Base-by-base conservation (phyloP, 2,888 invertebrate species). In the Sepiola atlantica region DNA sequence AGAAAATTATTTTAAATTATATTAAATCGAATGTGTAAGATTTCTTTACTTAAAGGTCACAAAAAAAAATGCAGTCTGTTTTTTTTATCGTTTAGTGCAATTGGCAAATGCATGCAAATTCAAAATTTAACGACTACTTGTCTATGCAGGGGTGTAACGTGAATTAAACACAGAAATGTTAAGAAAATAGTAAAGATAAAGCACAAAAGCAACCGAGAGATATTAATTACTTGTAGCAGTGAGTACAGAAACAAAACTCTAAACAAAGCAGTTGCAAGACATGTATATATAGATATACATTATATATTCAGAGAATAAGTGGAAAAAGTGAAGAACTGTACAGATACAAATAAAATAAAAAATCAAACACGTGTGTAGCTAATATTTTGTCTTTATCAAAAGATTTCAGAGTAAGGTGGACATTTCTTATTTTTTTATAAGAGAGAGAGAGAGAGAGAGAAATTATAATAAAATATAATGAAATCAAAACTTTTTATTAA, bases 41-140 rank as follows among this genome's bases (percentile, higher is more conserved):
- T 77, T n/a, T n/a, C n/a, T 77, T 14, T 77, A 45, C n/a, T 1
- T 77, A 77, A 77, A 32, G n/a, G 14, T 77, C 32, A 77, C 3
- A 77, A 77, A 77, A 45, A 77, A 77, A 77, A 45, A 77, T 2
- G 14, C 16, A 16, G 18, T n/a, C 77, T 32, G 4, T 14, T 77
- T 77, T 77, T 77, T 77, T 77, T 77, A 77, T 77, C n/a, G n/a
- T 77, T 77, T 32, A n/a, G 77, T 77, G 77, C 77, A 77, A 77
- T 1, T 77, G 77, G 77, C 45, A 77, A 77, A 77, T 77, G 18
- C 77, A 77, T 77, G 77, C 77, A 77, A 77, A 77, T 77, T n/a
- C 16, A 77, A 3, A 77, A 77, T 77, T n/a, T 20, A n/a, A 77
- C 16, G 2, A 77, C 77, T 77, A 77, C n/a, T 12, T 77, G n/a